Evolutionary conservation across 2,113 vertebrate genomes (phyloP), one percentile per base, ranked within the genome.

Genomic region (Tenrec ecaudatus): DNA sequence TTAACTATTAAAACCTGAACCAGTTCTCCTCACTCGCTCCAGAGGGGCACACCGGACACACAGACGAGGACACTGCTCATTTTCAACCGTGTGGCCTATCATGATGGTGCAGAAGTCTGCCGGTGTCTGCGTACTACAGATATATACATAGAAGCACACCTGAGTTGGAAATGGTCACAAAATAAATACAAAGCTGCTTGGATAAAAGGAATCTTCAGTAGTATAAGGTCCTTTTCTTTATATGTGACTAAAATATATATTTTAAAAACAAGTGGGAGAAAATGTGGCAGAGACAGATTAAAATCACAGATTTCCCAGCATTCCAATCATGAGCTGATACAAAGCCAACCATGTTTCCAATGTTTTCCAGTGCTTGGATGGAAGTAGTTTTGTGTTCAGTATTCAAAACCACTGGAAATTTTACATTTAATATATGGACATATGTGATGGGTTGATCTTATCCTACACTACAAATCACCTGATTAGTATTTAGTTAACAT

Each of bases 291-390:
- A 77, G 93, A 94, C 86, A 23, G 43, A 79, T 62, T 82, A 68
- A 95, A 96, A 95, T 88, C 75, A 69, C 88, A 93, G 82, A 84
- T 89, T 82, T 82, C 64, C 62, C 68, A 92, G 64, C 29, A 86
- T 78, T 91, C 33, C 84, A 33, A 66, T 88, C 77, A 79, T 47
- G 2, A 83, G 38, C 58, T 36, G 10, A 92, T 19, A 62, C 25
- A 79, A 38, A 95, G 27, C 36, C 27, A 77, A 19, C 88, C 66
- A 53, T 57, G n/a, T 90, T 95, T 82, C 69, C 7, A 75, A 40
- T 57, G 12, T 71, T 33, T 85, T 36, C 82, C 64, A 66, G 0
- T 60, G 27, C 86, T 94, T 91, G 62, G 29, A 47, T 86, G 79
- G 27, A 88, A 95, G 43, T 87, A 66, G 60, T 62, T 91, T 94